These are phyloP conservation scores for Itoplectis maculator DNA, from an alignment of 2,888 invertebrate species.

Conservation along the genomic window DNA sequence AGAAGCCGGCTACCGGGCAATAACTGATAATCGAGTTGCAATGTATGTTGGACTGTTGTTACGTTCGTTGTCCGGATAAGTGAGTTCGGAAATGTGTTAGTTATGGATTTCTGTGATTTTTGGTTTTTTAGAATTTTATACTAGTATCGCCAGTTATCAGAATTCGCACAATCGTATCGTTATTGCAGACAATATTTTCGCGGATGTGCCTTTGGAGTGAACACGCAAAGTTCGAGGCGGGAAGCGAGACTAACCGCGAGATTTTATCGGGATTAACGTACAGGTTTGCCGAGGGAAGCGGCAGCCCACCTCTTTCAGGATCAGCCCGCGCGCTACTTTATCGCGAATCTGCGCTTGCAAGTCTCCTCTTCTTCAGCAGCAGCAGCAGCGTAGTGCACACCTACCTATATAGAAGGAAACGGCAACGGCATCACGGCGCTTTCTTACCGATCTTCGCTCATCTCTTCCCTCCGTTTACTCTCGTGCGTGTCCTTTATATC, in stretches of 20 bases:
- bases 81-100: not conserved
- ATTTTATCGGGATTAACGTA: constrained; percentile 76
- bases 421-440: constrained; percentile 48
- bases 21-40: constrained; percentile 10
- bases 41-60: not conserved
- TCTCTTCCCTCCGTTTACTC: constrained; percentile 37
- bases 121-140: not conserved
- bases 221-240: constrained; percentile 30
- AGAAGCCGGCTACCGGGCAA: not conserved
- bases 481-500: constrained; percentile 31
- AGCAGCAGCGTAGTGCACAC: not conserved
- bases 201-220: constrained; percentile 8
- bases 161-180: not conserved
- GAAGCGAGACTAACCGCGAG: constrained; percentile 66
- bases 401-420: not conserved
- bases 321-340: constrained; percentile 68
- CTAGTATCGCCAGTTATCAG: not conserved
- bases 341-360: constrained; percentile 71
- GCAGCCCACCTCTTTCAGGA: constrained; percentile 54
- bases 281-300: constrained; percentile 71
- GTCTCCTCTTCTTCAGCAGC: constrained; percentile 59
- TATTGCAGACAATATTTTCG: constrained; percentile 15
- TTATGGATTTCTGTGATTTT: not conserved
- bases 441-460: constrained; percentile 57
- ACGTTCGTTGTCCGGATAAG: not conserved